Percentiles rank a stretch among this genome's conserved stretches.
These are phyloP conservation scores for Thelaira solivaga DNA, from an alignment of 2,888 invertebrate species.

Conservation along the genomic window DNA sequence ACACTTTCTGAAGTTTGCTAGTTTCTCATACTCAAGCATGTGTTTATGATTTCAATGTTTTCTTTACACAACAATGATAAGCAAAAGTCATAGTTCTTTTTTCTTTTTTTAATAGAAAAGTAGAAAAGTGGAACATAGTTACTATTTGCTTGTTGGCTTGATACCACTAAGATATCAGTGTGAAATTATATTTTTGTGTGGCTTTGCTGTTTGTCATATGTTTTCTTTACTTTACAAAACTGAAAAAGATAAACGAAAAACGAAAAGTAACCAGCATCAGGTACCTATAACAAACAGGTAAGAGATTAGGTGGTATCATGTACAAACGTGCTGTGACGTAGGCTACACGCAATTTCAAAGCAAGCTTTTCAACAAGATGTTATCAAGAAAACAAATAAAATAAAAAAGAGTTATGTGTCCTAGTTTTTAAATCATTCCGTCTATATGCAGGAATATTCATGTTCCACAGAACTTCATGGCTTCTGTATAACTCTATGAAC, in stretches of 20 bases:
- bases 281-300: too few species aligned
- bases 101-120: not conserved
- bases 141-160: conserved; percentile 2
- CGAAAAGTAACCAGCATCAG: conserved; percentile 27
- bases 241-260: conserved; percentile 15
- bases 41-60: conserved; percentile 12
- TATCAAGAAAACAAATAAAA: too few species aligned
- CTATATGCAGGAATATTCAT: too few species aligned
- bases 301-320: too few species aligned
- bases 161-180: conserved; percentile 53
- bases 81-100: not conserved
- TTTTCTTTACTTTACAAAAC: not conserved
- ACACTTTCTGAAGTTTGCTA: not conserved
- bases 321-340: too few species aligned
- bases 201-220: not conserved
- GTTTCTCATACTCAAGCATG: not conserved
- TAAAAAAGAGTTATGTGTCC: too few species aligned
- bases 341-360: too few species aligned
- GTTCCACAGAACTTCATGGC: too few species aligned
- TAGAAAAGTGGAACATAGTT: conserved; percentile 29
- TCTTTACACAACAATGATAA: not conserved
- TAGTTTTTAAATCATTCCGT: too few species aligned
- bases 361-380: too few species aligned
- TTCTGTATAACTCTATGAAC: too few species aligned
- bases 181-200: conserved; percentile 46